Percentiles rank a stretch among this genome's conserved stretches.
phyloP scores from a whole-genome alignment of 2,888 invertebrate species.

The Dolomedes plantarius region DNA sequence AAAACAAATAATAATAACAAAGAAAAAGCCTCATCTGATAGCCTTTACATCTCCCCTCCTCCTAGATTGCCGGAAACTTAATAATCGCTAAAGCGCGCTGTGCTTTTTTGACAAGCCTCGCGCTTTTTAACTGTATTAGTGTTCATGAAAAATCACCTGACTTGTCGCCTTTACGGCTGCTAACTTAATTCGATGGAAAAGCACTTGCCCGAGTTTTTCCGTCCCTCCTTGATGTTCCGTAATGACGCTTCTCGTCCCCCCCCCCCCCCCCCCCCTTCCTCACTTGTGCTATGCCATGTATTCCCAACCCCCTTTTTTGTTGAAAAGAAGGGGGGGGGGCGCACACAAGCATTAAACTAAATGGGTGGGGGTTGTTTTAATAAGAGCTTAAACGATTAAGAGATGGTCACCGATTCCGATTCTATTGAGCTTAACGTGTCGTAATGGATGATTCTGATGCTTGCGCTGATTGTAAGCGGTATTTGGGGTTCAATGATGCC shows the following conservation, averaged over 20 bases:
- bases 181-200: slow-evolving; percentile 71
- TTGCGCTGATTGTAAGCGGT: too few species aligned
- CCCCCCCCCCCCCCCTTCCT: background rate
- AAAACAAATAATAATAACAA: slow-evolving; percentile 67
- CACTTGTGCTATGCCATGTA: background rate
- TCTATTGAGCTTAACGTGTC: background rate
- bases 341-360: background rate
- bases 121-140: slow-evolving; percentile 68
- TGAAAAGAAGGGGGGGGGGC: background rate
- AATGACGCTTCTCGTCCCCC: slow-evolving; percentile 29
- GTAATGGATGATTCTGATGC: background rate
- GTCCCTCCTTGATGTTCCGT: slow-evolving; percentile 22
- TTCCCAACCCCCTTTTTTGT: background rate
- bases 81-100: slow-evolving; percentile 59
- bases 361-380: slow-evolving; percentile 13
- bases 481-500: too few species aligned
- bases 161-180: slow-evolving; percentile 55
- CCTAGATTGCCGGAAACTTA: slow-evolving; percentile 51
- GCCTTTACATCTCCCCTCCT: slow-evolving; percentile 6
- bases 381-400: slow-evolving; percentile 5
- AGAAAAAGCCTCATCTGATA: slow-evolving; percentile 45
- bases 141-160: slow-evolving; percentile 69
- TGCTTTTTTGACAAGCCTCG: slow-evolving; percentile 60
- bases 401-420: background rate
- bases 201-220: slow-evolving; percentile 35